phyloP scores from a whole-genome alignment of 1,140 invertebrate species.

The Zaprionus tsacasi region DNA sequence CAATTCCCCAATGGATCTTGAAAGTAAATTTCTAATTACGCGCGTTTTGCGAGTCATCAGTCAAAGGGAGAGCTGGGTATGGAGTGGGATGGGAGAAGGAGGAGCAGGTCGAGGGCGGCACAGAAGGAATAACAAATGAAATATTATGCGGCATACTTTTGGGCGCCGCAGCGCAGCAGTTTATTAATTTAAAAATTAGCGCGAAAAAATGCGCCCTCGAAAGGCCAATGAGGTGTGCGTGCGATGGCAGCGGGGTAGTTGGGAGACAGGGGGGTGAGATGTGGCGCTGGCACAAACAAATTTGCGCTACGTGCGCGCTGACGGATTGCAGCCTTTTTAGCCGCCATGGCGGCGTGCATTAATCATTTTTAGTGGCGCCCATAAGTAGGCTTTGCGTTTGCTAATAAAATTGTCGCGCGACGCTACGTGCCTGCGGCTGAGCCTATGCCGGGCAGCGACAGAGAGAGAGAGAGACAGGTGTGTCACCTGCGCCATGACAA shows the following conservation, averaged over 20 bases:
- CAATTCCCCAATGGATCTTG: slow-evolving; percentile 82
- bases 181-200: slow-evolving; percentile 83
- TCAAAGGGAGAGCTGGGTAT: slow-evolving; percentile 57
- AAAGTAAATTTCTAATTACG: slow-evolving; percentile 83
- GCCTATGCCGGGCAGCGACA: not conserved
- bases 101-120: slow-evolving; percentile 8
- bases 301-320: slow-evolving; percentile 75
- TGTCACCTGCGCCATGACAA: slow-evolving; percentile 69
- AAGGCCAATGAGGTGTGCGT: not conserved
- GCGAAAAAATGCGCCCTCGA: slow-evolving; percentile 61
- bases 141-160: slow-evolving; percentile 80
- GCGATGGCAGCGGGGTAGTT: not conserved
- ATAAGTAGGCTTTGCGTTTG: slow-evolving; percentile 79
- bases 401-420: slow-evolving; percentile 76
- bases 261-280: not conserved
- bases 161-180: slow-evolving; percentile 70
- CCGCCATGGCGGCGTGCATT: slow-evolving; percentile 70
- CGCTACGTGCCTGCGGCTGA: slow-evolving; percentile 62
- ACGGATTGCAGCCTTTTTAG: slow-evolving; percentile 80
- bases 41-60: slow-evolving; percentile 80
- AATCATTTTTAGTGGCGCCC: slow-evolving; percentile 81
- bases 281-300: slow-evolving; percentile 54
- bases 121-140: slow-evolving; percentile 79
- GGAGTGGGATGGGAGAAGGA: no score
- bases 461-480: slow-evolving; percentile 29